A percentile compares a stretch with the other conserved stretches of the same genome.
Evolutionary conservation across 2,113 vertebrate species (phyloP).

Genomic region (Saimiri boliviensis): DNA sequence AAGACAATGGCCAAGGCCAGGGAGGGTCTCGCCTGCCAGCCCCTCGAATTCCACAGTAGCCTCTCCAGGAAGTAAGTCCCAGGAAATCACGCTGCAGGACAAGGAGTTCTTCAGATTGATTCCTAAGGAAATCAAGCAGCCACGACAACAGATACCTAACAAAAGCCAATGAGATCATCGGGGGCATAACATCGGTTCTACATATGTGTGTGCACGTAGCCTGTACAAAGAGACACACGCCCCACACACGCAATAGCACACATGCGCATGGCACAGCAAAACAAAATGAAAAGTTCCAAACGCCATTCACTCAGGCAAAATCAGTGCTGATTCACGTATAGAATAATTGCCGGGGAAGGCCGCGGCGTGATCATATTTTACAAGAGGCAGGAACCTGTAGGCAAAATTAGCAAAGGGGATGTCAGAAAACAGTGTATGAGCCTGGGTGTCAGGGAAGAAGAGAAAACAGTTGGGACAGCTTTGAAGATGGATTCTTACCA

Average conservation of each 20-base stretch:
- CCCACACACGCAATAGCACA: not conserved
- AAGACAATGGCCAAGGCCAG: not conserved
- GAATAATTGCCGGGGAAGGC: rapidly evolving
- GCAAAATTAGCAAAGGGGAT: not conserved
- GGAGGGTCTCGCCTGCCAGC: not conserved
- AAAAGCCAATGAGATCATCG: rapidly evolving
- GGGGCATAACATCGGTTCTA: rapidly evolving
- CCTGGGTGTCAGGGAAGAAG: too few relatives aligned
- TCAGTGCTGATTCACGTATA: rapidly evolving
- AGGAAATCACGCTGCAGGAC: rapidly evolving
- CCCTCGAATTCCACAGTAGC: rapidly evolving
- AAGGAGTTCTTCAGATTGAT: rapidly evolving
- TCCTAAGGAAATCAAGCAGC: not conserved
- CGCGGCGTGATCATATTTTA: rapidly evolving
- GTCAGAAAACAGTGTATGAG: not conserved
- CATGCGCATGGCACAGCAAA: rapidly evolving
- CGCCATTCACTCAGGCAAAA: rapidly evolving
- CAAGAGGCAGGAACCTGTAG: not conserved
- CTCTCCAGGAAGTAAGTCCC: rapidly evolving
- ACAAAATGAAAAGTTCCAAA: not conserved
- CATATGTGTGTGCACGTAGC: rapidly evolving
- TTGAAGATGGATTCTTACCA: rapidly evolving
- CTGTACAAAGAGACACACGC: not conserved
- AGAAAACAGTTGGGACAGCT: rapidly evolving
- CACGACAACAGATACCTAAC: rapidly evolving